These are phyloP conservation scores for Chlorodrepanis virens DNA, from an alignment of 2,113 vertebrate species.

Conservation along the genomic window DNA sequence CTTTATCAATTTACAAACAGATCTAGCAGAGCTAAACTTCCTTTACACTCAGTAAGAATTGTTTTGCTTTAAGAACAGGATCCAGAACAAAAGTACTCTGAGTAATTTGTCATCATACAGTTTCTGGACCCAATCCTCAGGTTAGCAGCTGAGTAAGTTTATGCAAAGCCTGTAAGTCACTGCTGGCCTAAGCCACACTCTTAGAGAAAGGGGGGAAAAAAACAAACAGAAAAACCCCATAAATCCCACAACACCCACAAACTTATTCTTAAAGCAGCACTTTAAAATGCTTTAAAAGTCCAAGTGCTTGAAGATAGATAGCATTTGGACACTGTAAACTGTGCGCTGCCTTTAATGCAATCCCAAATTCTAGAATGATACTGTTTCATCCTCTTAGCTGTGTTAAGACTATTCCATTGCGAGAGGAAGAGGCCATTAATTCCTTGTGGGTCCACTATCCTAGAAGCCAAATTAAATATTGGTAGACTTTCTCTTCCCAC, in stretches of 20 bases:
- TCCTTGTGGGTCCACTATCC: background rate
- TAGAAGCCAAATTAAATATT: background rate
- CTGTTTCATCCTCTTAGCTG: background rate
- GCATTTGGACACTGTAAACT: background rate
- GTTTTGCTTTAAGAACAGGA: background rate
- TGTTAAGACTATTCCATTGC: background rate
- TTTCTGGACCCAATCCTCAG: background rate
- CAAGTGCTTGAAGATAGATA: background rate
- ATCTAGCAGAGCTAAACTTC: background rate
- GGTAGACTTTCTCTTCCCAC: background rate
- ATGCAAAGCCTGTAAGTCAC: background rate
- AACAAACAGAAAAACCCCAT: fast-evolving
- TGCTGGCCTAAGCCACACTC: background rate
- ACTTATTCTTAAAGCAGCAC: background rate
- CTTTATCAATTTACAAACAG: background rate
- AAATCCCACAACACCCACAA: background rate
- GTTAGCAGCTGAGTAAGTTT: background rate
- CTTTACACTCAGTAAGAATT: background rate
- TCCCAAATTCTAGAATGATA: background rate
- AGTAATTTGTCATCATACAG: background rate
- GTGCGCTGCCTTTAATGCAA: background rate
- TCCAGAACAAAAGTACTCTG: background rate
- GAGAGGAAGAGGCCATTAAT: background rate
- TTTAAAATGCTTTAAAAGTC: background rate
- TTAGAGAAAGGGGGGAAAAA: background rate